Conservation (phyloP, 1,140 invertebrate genomes). For the Macrosteles quadrilineatus region DNA sequence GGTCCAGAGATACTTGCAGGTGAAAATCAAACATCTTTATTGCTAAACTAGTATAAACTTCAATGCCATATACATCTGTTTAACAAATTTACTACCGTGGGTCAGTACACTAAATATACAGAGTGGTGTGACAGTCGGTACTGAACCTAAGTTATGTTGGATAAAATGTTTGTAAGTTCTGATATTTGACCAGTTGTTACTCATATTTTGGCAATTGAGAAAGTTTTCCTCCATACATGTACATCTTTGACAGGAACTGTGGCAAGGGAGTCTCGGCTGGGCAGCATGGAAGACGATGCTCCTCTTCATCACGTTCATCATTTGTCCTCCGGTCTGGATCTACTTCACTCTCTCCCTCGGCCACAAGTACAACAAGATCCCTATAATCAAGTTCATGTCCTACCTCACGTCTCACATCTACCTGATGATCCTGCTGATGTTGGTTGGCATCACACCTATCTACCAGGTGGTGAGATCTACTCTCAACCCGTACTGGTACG, state of each 20-base stretch:
- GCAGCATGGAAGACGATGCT: constrained; percentile 91
- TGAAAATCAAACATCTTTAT: constrained; percentile 50
- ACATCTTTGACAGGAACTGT: constrained; percentile 77
- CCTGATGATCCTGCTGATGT: constrained; percentile 88
- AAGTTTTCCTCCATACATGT: too few species aligned
- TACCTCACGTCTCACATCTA: constrained; percentile 98
- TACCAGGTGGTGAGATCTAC: constrained; percentile 75
- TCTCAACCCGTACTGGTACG: constrained; percentile 86
- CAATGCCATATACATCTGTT: too few species aligned
- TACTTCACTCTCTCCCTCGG: constrained; percentile 93
- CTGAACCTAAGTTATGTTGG: too few species aligned
- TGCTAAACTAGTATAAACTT: too few species aligned
- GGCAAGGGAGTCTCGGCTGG: constrained; percentile 95
- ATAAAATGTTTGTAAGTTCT: too few species aligned
- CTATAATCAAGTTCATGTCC: constrained; percentile 99
- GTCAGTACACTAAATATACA: too few species aligned
- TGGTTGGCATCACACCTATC: constrained; percentile 90
- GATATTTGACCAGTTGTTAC: too few species aligned
- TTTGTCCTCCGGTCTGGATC: constrained; percentile 95
- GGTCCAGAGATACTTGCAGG: constrained; percentile 84
- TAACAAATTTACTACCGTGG: too few species aligned
- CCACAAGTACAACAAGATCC: constrained; percentile 93
- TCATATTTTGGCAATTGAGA: too few species aligned
- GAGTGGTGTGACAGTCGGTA: too few species aligned
- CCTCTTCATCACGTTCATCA: constrained; percentile 87